These are phyloP conservation scores for Macaca mulatta DNA, from an alignment of 2,113 vertebrate genomes.

Conservation along the genomic window DNA sequence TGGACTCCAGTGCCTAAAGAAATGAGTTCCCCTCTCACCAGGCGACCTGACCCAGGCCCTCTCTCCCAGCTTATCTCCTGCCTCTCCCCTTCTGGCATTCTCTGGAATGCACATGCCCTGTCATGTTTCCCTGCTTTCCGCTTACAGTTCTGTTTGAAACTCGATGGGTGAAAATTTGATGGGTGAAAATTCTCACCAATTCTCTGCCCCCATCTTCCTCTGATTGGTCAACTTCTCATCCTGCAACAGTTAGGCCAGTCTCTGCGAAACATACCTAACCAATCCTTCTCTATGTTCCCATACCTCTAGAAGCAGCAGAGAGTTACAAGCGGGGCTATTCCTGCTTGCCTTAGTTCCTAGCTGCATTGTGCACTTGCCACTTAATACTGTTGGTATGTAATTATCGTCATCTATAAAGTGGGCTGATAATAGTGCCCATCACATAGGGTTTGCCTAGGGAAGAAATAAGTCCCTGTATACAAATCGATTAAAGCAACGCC, in stretches of 20 bases:
- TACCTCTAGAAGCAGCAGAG: neutral
- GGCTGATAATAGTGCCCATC: neutral
- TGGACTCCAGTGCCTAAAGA: neutral
- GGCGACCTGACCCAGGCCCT: neutral
- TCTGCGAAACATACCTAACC: neutral
- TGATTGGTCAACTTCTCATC: neutral
- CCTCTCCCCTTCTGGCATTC: neutral
- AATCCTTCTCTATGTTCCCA: neutral
- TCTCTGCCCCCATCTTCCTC: neutral
- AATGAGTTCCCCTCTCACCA: rapidly evolving
- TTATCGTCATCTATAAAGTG: neutral
- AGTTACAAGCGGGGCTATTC: neutral
- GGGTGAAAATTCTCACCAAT: neutral
- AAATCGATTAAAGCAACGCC: neutral
- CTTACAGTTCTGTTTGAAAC: neutral
- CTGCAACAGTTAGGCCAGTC: neutral
- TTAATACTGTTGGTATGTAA: neutral
- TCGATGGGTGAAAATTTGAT: neutral
- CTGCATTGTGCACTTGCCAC: neutral
- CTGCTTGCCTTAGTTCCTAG: neutral
- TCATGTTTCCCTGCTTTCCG: neutral
- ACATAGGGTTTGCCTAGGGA: neutral
- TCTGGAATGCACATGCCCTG: neutral
- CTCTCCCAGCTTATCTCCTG: too few relatives aligned
- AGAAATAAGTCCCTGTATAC: neutral